A percentile compares a stretch with the other conserved stretches of the same genome.
These are phyloP conservation scores for Samia ricini DNA, from an alignment of 1,140 invertebrate species.

Conservation along the genomic window DNA sequence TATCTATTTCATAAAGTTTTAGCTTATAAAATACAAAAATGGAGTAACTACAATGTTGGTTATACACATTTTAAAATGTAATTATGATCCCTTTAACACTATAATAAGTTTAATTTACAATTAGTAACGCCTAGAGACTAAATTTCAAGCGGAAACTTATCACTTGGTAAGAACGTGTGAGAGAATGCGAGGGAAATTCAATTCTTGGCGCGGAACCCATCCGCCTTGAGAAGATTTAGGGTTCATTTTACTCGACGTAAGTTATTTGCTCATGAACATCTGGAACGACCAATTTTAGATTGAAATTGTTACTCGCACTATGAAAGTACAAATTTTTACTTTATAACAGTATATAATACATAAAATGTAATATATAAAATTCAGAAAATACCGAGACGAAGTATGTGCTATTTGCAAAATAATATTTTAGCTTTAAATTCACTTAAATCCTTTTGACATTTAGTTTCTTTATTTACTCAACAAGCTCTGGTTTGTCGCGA, in stretches of 20 bases:
- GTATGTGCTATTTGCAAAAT: background rate
- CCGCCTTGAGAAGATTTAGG: slow-evolving; percentile 52
- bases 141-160: background rate
- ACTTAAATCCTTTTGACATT: slow-evolving; percentile 35
- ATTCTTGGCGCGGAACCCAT: slow-evolving; percentile 50
- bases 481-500: slow-evolving; percentile 26
- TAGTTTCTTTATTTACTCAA: slow-evolving; percentile 40
- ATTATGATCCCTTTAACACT: background rate
- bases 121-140: background rate
- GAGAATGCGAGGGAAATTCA: slow-evolving; percentile 49
- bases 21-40: background rate
- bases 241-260: slow-evolving; percentile 56
- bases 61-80: background rate
- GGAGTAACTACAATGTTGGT: background rate
- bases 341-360: background rate
- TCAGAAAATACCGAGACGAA: too few species aligned
- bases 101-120: background rate
- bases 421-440: background rate
- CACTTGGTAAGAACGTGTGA: background rate
- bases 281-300: slow-evolving; percentile 53
- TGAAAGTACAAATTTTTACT: slow-evolving; percentile 19
- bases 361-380: too few species aligned
- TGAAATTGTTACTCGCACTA: slow-evolving; percentile 42
- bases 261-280: slow-evolving; percentile 62
- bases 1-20: too few species aligned